phyloP scores from a whole-genome alignment of 2,113 vertebrate genomes.

The Lepisosteus oculatus region DNA sequence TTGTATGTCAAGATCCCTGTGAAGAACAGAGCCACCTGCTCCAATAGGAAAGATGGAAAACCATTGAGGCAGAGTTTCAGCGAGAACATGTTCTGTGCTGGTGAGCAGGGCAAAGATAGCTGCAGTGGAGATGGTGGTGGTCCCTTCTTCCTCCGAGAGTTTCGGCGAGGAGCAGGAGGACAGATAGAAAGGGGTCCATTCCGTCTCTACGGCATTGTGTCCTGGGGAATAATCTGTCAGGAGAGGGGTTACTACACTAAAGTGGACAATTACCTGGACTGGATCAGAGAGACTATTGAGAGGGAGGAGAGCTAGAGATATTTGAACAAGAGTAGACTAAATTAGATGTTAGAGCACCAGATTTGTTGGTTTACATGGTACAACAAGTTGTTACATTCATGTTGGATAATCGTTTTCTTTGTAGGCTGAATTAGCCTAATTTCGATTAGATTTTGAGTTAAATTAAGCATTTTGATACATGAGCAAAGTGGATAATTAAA shows the following conservation, averaged over 20 bases:
- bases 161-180: constrained; percentile 28
- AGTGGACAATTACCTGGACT: constrained; percentile 78
- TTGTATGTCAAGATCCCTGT: constrained; percentile 61
- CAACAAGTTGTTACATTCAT: too few species aligned
- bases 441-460: too few species aligned
- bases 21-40: constrained; percentile 23
- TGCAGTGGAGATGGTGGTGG: constrained; percentile 82
- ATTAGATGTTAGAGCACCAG: too few species aligned
- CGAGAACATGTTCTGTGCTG: constrained; percentile 90
- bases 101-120: constrained; percentile 65
- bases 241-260: constrained; percentile 82
- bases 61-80: constrained; percentile 47
- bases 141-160: constrained; percentile 52
- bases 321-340: background rate
- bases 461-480: too few species aligned
- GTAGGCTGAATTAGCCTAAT: too few species aligned
- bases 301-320: constrained; percentile 14
- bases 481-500: too few species aligned
- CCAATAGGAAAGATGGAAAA: background rate
- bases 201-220: constrained; percentile 71
- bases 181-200: constrained; percentile 28
- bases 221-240: constrained; percentile 80
- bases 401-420: too few species aligned
- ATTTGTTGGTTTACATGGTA: too few species aligned
- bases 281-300: constrained; percentile 77